Base-by-base conservation (phyloP, 1,140 invertebrate species). In the Heliconius hermathena region DNA sequence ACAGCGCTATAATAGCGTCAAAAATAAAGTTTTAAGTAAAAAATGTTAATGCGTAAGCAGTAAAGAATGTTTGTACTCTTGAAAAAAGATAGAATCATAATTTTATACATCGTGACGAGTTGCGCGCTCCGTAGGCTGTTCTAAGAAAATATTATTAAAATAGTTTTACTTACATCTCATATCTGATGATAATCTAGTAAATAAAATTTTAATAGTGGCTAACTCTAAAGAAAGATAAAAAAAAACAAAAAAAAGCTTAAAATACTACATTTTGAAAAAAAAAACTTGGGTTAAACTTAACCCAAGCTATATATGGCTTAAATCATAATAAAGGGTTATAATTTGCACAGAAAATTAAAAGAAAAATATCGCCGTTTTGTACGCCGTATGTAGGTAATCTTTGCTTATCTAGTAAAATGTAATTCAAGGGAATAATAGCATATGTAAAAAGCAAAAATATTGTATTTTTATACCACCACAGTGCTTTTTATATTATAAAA, bases 71-170 rank as follows among this genome's bases (percentile, higher is more conserved):
- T 29, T 13, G 22, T 66, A 66, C 8, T 66, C 86, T 86, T 90
- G 87, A 85, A 82, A 73, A 72, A 71, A 77, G 88, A 90, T 90
- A 86, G 73, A 54, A 89, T 89, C 88, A 79, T 66, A 16, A 46
- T 46, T 77, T 77, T 78, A 73, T 2, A 41, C 71, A 81, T 88
- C 88, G 87, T 88, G 87, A 89, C 84, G 60, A 66, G 22, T 13
- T 11, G 60, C 60, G 60, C 60, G 60, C 60, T 66, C 60, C 70
- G 22, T 66, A 29, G 66, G 38, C 36, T 66, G 78, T 80, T 82
- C 78, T 77, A 38, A 79, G 73, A 82, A 73, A 75, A 78, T 52
- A 70, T 71, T 81, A 13, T 26, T 26, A 66, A 29, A 66, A 66
- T 66, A 66, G 60, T 16, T 66, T 66, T 0, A 66, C 54, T 57